phyloP scores from a whole-genome alignment of 1,140 invertebrate species.

The Drosophila orosa region DNA sequence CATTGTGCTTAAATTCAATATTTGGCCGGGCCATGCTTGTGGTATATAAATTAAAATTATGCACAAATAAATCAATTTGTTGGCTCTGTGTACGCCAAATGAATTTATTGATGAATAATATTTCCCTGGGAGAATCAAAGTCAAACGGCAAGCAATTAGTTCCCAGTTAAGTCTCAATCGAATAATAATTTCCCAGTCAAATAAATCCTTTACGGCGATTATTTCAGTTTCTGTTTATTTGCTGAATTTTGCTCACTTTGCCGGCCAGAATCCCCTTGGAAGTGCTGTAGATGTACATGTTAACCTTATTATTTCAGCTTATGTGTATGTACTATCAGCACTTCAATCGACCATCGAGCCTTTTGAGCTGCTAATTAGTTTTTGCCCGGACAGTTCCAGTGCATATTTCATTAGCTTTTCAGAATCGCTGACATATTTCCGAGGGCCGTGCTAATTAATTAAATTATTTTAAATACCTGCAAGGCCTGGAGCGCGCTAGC shows the following conservation, averaged over 20 bases:
- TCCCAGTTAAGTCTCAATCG: slow-evolving; percentile 27
- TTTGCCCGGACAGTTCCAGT: slow-evolving; percentile 2
- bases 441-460: slow-evolving; percentile 32
- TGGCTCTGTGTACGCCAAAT: slow-evolving; percentile 1
- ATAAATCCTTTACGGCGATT: slow-evolving; percentile 12
- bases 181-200: slow-evolving; percentile 35
- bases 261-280: background rate
- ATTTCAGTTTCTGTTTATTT: slow-evolving; percentile 3
- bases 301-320: slow-evolving; percentile 1
- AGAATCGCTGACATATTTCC: slow-evolving; percentile 43
- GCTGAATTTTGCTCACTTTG: background rate
- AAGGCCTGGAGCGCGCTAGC: background rate
- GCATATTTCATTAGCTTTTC: slow-evolving; percentile 38
- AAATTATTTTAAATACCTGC: slow-evolving; percentile 50
- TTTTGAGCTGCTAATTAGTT: slow-evolving; percentile 34
- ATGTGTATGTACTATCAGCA: background rate
- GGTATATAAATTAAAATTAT: slow-evolving; percentile 6
- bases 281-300: background rate
- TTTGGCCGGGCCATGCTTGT: slow-evolving; percentile 12
- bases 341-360: slow-evolving; percentile 1
- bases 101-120: slow-evolving; percentile 36
- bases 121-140: slow-evolving; percentile 18
- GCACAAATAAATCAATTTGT: slow-evolving; percentile 37
- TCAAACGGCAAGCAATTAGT: slow-evolving; percentile 34
- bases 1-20: slow-evolving; percentile 41